These are phyloP conservation scores for Gnathonemus echidnorhynchus DNA, from an alignment of 2,113 vertebrate genomes.

Conservation along the genomic window DNA sequence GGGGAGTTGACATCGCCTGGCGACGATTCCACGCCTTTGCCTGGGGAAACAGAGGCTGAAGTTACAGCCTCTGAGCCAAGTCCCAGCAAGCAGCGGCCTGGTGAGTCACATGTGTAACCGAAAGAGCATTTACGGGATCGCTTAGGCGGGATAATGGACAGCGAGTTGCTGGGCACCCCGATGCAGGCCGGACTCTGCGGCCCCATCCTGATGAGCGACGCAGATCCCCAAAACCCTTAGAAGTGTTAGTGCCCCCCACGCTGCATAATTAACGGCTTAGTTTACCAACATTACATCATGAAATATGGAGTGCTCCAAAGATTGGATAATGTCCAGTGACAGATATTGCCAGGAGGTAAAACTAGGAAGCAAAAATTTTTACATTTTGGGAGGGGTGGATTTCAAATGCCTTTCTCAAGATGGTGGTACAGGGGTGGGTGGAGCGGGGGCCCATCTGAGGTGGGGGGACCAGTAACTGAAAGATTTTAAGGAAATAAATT, in stretches of 20 bases:
- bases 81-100: conserved; percentile 20
- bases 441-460: neutral
- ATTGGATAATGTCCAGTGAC: neutral
- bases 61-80: neutral
- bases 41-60: neutral
- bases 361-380: neutral
- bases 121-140: conserved; percentile 9
- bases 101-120: neutral
- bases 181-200: conserved; percentile 34
- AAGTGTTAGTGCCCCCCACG: conserved; percentile 32
- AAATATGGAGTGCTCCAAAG: conserved; percentile 37
- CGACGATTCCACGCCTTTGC: neutral
- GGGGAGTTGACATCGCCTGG: neutral
- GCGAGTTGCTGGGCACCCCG: conserved; percentile 31
- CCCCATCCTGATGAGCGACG: conserved; percentile 19
- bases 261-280: conserved; percentile 46
- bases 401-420: neutral
- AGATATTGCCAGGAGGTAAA: neutral
- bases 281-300: conserved; percentile 48
- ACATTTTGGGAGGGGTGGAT: neutral
- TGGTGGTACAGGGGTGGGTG: neutral
- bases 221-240: conserved; percentile 28
- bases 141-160: conserved; percentile 21
- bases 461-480: neutral
- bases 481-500: neutral